Evolutionary conservation across 2,888 invertebrate genomes (phyloP), one percentile per base, ranked within the genome.

Genomic region (Heterodera filipjevi): DNA sequence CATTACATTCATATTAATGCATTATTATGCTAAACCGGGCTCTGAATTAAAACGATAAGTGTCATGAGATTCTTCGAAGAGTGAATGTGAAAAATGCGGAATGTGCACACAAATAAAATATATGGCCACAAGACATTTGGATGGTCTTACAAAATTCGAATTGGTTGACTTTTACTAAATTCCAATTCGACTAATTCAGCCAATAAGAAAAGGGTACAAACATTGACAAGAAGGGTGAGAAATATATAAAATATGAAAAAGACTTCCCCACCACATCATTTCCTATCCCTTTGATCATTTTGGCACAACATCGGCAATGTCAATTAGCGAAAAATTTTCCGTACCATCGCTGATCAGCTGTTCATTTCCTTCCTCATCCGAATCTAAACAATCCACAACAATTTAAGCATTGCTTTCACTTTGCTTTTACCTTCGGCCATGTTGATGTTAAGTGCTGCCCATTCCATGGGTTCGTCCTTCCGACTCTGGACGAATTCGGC

Each of bases 301-400:
- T 75, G 66, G 75, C 8, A 32, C 12, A 10, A 68, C 64, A 59
- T 53, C 75, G 6, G 66, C 64, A 64, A 75, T 5, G n/a, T 75
- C 59, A 35, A 75, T 75, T 2, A 75, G 46, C 19, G 75, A 16
- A 33, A 75, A 66, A 27, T 66, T 66, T 6, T 75, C 66, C 30
- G 6, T 22, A 12, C 49, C 35, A 35, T 16, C 33, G 22, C 68
- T 19, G 66, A 5, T 66, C n/a, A 6, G 59, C 59, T 27, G 59
- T 27, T 59, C 59, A 27, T 59, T 32, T 53, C n/a, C 66, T 59
- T 75, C 75, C 19, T 75, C 75, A 75, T 74, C 74, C 39, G 64
- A 33, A 32, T 75, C 75, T 75, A 27, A 46, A 35, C 33, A 32
- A 72, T n/a, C n/a, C n/a, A 72, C 44, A n/a, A 10, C 53, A 16